Percentiles rank a stretch among this genome's conserved stretches.
phyloP scores from a whole-genome alignment of 2,888 invertebrate species.

The Cheilosia pagana region DNA sequence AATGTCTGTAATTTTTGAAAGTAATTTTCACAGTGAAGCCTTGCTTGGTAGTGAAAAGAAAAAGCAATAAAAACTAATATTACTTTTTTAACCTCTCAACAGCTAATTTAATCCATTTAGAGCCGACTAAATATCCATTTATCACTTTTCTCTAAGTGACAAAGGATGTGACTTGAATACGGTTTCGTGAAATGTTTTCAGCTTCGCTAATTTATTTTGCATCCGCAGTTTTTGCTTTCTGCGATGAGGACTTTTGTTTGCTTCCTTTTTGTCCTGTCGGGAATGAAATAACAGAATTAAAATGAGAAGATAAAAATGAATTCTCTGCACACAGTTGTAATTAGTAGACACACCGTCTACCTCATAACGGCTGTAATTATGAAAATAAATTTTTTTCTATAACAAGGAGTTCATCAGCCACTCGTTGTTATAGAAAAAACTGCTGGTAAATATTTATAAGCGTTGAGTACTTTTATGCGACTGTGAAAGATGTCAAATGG shows the following conservation, averaged over 20 bases:
- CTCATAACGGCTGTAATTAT: conserved; percentile 26
- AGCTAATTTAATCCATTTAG: background rate
- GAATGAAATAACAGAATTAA: background rate
- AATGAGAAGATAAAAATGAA: conserved; percentile 8
- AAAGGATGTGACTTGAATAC: conserved; percentile 7
- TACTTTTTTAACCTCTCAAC: background rate
- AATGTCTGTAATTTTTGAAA: too few relatives aligned
- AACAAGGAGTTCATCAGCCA: too few relatives aligned
- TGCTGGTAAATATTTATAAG: too few relatives aligned
- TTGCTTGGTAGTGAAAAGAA: background rate
- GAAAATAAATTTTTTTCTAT: background rate
- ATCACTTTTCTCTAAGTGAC: background rate
- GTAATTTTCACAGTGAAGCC: too few relatives aligned
- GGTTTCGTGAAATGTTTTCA: background rate
- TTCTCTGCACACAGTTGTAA: conserved; percentile 20
- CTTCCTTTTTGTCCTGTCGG: background rate
- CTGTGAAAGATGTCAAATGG: too few relatives aligned
- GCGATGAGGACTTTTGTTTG: background rate
- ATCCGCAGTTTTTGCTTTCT: background rate
- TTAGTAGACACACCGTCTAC: conserved; percentile 26
- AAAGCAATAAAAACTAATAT: too few relatives aligned
- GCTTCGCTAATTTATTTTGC: background rate
- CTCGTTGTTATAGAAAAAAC: too few relatives aligned
- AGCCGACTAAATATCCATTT: background rate
- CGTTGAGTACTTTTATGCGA: too few relatives aligned